Evolutionary conservation across 2,797 vertebrate species (phyloP), one percentile per base, ranked within the genome.

Genomic region (Danio kyathit): DNA sequence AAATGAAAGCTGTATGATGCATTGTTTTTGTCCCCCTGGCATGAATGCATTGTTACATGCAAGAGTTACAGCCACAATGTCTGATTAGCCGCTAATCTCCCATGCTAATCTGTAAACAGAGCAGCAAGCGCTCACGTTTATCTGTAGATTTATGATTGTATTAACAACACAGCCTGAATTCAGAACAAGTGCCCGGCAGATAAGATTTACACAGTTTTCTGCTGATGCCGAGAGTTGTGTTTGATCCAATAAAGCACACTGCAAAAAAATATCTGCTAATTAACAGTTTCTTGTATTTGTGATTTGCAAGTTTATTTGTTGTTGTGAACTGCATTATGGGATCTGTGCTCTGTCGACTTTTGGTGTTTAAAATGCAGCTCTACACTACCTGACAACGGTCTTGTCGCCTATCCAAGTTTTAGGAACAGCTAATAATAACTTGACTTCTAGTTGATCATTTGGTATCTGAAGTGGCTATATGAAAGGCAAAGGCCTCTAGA

Each of bases 31-130:
- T n/a, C 78, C 54, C 57, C 7, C 59, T 21, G 57, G 46, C 51
- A 51, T 44, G 67, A 63, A 61, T 80, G 38, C 76, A 52, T 60
- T 61, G 54, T 49, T 61, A 29, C 64, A 56, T 49, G 11, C 54
- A 63, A 49, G 64, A 79, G 63, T 59, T 56, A 71, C 5, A 29
- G 49, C 61, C 59, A 63, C 74, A 40, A 19, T 5, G 16, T 69
- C 44, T 49, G 43, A 74, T 73, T 64, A 60, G 63, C 11, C 11
- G 14, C 29, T 83, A 83, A 83, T 83, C 76, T 82, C 74, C 57
- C 40, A 66, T 49, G 46, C 63, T 83, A 79, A 79, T 83, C 82
- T 79, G 63, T 67, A 44, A 71, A 67, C 44, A 51, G 65, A 9
- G 54, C 48, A 78, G 12, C 38, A 11, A 64, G 48, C 6, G 76